Base-by-base conservation (phyloP, 2,113 vertebrate species). In the Trematomus loennbergii region DNA sequence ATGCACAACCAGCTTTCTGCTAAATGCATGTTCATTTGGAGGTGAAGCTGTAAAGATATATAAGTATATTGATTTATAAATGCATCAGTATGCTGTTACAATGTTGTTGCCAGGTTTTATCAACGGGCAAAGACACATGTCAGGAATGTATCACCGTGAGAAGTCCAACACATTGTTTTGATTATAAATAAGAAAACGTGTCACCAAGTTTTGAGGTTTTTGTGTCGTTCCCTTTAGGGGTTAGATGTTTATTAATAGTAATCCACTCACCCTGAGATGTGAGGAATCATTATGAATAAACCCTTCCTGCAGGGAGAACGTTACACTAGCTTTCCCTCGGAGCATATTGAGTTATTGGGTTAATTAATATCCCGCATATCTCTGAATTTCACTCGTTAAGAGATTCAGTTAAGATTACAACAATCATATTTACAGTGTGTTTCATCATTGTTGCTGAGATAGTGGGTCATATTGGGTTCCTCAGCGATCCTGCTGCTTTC, bases 311-410 rank as follows among this genome's bases (percentile, higher is more conserved):
- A 58, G 73, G 80, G n/a, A 68, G 75, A 36, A 83, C 22, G 13
- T 12, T 18, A 49, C 0, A 45, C 12, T 57, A 49, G 45, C 54
- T 78, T 73, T 72, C 65, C 52, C 50, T 43, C 25, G 49, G 25
- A 13, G 57, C 66, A 82, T 90, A 91, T 92, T 87, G 86, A 90
- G 71, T 82, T 83, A 91, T 77, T 66, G 66, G 72, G 76, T 73
- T 90, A 87, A 93, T 94, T 90, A 87, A 88, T 84, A 87, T 17
- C 72, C 52, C 9, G n/a, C 64, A 65, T 83, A 87, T 85, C 76
- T 79, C 88, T 46, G 55, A n/a, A 80, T 3, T 91, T 79, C 91
- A 60, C 52, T 76, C 65, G 72, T 49, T 50, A 58, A 40, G 70
- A 83, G 33, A 75, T 80, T 83, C 74, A 46, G 75, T 80, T 82